Evolutionary conservation across 2,888 invertebrate species (phyloP).

Genomic region (Lithophane semibrunnea): DNA sequence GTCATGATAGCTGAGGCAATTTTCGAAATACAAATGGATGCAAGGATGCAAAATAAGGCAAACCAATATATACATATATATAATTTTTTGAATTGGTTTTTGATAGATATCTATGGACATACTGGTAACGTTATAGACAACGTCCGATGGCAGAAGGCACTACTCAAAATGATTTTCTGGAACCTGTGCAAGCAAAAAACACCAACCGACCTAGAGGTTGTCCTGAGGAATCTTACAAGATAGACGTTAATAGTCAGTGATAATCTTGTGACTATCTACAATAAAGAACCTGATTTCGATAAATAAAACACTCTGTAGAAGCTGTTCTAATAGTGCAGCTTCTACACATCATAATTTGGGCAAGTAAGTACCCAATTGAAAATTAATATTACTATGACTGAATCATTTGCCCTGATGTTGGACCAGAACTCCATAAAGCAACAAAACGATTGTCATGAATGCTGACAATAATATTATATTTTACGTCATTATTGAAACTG

Average conservation of each 20-base stretch:
- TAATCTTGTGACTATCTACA: not conserved
- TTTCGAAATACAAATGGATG: not conserved
- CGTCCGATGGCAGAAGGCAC: not conserved
- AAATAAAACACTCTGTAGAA: not conserved
- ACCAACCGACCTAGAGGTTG: fast-evolving
- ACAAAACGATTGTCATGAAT: not conserved
- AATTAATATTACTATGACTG: not conserved
- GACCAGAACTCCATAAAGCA: not conserved
- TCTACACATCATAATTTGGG: not conserved
- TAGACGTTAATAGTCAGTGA: not conserved
- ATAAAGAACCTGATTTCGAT: not conserved
- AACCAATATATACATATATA: too few relatives aligned
- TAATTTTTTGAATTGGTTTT: not conserved
- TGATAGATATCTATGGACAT: not conserved
- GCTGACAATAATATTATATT: not conserved
- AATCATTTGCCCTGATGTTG: not conserved
- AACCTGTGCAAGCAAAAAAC: not conserved
- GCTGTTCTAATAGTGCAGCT: not conserved
- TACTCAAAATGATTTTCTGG: not conserved
- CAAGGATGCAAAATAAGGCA: not conserved
- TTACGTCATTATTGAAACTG: too few relatives aligned
- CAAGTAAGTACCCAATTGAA: not conserved
- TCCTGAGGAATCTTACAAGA: not conserved
- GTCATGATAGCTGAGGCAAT: too few relatives aligned
- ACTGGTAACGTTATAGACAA: too few relatives aligned